phyloP scores from a whole-genome alignment of 2,113 vertebrate genomes.

The Pampusana beccarii region DNA sequence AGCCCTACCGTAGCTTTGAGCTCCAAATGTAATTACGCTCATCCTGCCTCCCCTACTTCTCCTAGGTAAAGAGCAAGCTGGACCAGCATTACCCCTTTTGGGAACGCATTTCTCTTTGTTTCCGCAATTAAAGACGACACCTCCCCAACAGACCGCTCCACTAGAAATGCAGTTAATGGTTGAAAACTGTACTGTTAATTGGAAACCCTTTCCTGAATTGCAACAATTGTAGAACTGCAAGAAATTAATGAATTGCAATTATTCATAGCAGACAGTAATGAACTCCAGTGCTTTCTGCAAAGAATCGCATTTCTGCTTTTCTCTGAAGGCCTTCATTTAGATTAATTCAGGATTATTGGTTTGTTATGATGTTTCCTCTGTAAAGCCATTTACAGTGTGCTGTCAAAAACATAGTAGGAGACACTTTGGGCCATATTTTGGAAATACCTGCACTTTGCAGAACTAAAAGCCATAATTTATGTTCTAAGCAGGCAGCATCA shows the following conservation, averaged over 20 bases:
- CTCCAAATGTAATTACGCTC: neutral
- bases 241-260: conserved; percentile 3
- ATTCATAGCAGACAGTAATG: conserved; percentile 26
- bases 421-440: neutral
- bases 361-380: neutral
- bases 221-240: neutral
- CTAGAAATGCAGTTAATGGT: neutral
- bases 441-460: neutral
- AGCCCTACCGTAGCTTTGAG: neutral
- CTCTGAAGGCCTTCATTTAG: neutral
- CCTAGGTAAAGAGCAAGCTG: neutral
- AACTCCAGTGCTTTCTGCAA: conserved; percentile 3
- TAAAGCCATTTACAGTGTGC: neutral
- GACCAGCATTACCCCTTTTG: neutral
- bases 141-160: neutral
- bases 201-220: neutral
- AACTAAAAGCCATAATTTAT: neutral
- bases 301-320: neutral
- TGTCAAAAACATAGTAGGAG: neutral
- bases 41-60: neutral
- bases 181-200: neutral
- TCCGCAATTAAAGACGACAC: neutral
- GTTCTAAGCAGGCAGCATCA: neutral
- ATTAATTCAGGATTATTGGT: conserved; percentile 42
- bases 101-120: neutral